A percentile compares a stretch with the other conserved stretches of the same genome.
Evolutionary conservation across 2,113 vertebrate genomes (phyloP).

Genomic region (Tragelaphus imberbis): DNA sequence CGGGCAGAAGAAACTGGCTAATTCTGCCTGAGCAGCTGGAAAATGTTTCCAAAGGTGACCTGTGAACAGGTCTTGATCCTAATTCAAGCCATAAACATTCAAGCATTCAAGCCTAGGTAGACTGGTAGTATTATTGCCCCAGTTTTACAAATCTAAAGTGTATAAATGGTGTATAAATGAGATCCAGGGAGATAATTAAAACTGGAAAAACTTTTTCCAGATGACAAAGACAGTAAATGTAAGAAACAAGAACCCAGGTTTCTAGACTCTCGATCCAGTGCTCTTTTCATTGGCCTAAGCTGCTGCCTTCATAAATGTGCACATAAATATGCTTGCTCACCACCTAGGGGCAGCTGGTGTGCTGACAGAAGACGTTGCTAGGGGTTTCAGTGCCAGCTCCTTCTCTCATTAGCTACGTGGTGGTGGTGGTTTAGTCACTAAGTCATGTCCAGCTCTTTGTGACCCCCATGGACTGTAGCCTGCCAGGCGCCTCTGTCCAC

Average conservation of each 20-base stretch:
- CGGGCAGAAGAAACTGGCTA: background rate
- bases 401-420: background rate
- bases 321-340: background rate
- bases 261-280: background rate
- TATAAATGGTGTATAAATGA: background rate
- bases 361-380: background rate
- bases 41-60: background rate
- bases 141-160: background rate
- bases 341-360: background rate
- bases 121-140: background rate
- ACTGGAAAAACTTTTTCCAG: background rate
- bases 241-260: background rate
- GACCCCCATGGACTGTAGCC: background rate
- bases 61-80: background rate
- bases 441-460: background rate
- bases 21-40: background rate
- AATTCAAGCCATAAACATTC: background rate
- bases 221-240: background rate
- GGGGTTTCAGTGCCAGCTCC: background rate
- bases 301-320: background rate
- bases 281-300: background rate
- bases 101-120: background rate
- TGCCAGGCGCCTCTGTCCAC: background rate
- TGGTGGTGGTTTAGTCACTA: background rate
- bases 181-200: background rate